Conservation (phyloP, 2,888 invertebrate species). For the Ochropleura plecta region DNA sequence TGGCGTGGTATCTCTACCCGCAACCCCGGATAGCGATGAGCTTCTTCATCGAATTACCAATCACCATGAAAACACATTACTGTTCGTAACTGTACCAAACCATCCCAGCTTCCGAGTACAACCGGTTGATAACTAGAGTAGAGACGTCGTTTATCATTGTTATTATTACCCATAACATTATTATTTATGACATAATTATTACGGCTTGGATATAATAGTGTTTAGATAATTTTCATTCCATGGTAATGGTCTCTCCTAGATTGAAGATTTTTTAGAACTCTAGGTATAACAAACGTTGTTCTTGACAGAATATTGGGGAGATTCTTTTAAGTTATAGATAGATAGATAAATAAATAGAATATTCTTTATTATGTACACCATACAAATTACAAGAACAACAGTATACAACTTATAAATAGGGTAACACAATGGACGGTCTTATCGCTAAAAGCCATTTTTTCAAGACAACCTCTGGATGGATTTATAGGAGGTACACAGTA, state of each 20-base stretch:
- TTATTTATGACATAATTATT: constrained; percentile 40
- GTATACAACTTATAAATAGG: too few relatives aligned
- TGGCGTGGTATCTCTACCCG: too few relatives aligned
- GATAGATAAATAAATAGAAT: too few relatives aligned
- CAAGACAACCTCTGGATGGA: too few relatives aligned
- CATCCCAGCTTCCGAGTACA: constrained; percentile 10
- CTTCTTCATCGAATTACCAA: neutral
- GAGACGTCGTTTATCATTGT: constrained; percentile 19
- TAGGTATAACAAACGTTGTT: neutral
- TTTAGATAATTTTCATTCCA: constrained; percentile 10
- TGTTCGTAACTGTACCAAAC: neutral
- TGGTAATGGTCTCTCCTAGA: neutral
- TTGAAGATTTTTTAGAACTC: neutral
- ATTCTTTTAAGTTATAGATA: too few relatives aligned
- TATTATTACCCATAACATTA: constrained; percentile 19
- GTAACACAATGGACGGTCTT: too few relatives aligned
- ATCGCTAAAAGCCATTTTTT: too few relatives aligned
- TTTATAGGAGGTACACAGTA: too few relatives aligned
- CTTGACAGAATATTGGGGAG: neutral
- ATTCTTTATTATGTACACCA: too few relatives aligned
- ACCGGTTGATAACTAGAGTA: constrained; percentile 31
- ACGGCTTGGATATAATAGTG: constrained; percentile 1
- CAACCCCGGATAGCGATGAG: too few relatives aligned
- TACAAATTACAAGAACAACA: too few relatives aligned
- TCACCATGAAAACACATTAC: neutral